phyloP scores from a whole-genome alignment of 2,888 invertebrate species.

The Osedax frankpressi region DNA sequence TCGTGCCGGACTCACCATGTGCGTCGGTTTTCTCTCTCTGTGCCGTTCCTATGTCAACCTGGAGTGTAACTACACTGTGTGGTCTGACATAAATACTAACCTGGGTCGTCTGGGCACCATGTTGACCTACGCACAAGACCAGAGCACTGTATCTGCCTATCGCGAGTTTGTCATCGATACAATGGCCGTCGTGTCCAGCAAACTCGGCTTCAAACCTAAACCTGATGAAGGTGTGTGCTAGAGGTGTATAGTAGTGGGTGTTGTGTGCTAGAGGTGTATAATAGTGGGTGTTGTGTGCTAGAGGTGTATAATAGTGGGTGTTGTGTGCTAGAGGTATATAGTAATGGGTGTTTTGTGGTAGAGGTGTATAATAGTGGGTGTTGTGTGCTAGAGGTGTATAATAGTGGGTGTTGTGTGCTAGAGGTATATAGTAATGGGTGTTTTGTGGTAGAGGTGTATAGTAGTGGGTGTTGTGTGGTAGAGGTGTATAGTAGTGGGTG shows the following conservation, averaged over 20 bases:
- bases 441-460: too few species aligned
- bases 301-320: too few species aligned
- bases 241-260: too few species aligned
- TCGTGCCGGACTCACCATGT: constrained; percentile 66
- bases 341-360: too few species aligned
- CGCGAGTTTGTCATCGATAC: constrained; percentile 49
- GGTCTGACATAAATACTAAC: constrained; percentile 58
- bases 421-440: too few species aligned
- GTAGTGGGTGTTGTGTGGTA: too few species aligned
- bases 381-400: background rate
- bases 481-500: too few species aligned
- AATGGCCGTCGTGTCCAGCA: constrained; percentile 59
- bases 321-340: too few species aligned
- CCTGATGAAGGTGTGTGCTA: constrained; percentile 36
- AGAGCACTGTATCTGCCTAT: constrained; percentile 53
- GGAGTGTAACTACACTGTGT: constrained; percentile 83
- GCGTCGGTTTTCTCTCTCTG: constrained; percentile 67
- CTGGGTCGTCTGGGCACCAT: constrained; percentile 64
- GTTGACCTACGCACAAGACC: constrained; percentile 54
- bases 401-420: too few species aligned
- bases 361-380: too few species aligned
- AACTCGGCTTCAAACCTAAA: constrained; percentile 72
- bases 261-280: too few species aligned
- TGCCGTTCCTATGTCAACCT: constrained; percentile 64
- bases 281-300: too few species aligned